Evolutionary conservation across 2,797 vertebrate species (phyloP).

Genomic region (Myotis planiceps): DNA sequence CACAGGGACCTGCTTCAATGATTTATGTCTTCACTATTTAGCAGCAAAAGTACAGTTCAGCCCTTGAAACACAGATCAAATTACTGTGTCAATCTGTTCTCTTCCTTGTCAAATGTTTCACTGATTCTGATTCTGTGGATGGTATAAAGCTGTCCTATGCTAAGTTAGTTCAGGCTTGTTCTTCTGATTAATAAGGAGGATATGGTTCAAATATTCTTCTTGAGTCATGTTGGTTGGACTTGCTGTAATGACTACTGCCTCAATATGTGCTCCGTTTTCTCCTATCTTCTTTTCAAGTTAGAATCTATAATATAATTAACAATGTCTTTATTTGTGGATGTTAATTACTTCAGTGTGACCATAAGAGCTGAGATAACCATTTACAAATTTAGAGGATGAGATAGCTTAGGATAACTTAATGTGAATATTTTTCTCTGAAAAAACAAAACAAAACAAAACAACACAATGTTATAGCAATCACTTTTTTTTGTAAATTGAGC

Average conservation of each 20-base stretch:
- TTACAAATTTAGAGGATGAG: not conserved
- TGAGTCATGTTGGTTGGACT: not conserved
- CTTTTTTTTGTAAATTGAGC: not conserved
- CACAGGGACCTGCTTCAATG: not conserved
- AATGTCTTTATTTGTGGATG: not conserved
- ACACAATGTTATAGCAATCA: not conserved
- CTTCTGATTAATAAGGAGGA: not conserved
- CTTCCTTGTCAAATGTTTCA: constrained; percentile 56
- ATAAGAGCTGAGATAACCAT: not conserved
- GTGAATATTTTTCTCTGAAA: not conserved
- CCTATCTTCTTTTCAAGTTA: not conserved
- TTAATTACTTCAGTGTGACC: not conserved
- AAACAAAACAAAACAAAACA: not conserved
- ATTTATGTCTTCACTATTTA: not conserved
- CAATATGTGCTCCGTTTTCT: not conserved
- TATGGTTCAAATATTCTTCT: constrained; percentile 18
- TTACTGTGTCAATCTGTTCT: constrained; percentile 34
- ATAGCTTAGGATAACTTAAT: constrained; percentile 1
- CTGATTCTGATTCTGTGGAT: not conserved
- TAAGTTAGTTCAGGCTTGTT: constrained; percentile 1
- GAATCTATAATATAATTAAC: not conserved
- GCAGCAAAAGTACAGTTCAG: constrained; percentile 13
- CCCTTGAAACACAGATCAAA: constrained; percentile 65
- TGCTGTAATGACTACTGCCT: not conserved
- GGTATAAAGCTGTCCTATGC: not conserved